Conservation (phyloP, 2,113 vertebrate genomes). For the Falcunculus frontatus region DNA sequence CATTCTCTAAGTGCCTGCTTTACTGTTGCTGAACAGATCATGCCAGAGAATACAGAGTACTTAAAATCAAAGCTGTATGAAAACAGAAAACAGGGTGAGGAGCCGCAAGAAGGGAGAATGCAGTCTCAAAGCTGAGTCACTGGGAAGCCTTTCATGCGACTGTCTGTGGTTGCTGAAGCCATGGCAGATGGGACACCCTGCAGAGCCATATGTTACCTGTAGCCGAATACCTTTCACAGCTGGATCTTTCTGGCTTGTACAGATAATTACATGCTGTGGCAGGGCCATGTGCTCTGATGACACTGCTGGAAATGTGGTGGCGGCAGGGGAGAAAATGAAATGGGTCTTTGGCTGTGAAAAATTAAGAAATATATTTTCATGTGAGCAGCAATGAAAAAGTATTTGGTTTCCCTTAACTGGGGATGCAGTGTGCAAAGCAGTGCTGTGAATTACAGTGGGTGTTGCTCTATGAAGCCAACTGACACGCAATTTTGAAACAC, state of each 20-base stretch:
- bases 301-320: neutral
- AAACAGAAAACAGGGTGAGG: neutral
- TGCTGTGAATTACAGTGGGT: neutral
- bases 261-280: neutral
- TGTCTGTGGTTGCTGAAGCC: neutral
- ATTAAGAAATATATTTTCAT: neutral
- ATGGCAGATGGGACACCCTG: neutral
- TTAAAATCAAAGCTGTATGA: neutral
- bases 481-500: neutral
- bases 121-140: neutral
- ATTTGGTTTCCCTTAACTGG: neutral
- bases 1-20: neutral
- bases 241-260: neutral
- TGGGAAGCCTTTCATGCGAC: conserved; percentile 21
- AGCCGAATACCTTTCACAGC: neutral
- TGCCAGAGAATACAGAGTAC: neutral
- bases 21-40: neutral
- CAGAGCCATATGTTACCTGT: neutral
- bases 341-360: neutral
- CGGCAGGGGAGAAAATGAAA: neutral
- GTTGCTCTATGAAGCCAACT: neutral
- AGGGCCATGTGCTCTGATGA: neutral
- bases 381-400: neutral
- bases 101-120: neutral
- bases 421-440: neutral